These are phyloP conservation scores for Drosophila tani DNA, from an alignment of 1,140 invertebrate genomes.

Conservation along the genomic window DNA sequence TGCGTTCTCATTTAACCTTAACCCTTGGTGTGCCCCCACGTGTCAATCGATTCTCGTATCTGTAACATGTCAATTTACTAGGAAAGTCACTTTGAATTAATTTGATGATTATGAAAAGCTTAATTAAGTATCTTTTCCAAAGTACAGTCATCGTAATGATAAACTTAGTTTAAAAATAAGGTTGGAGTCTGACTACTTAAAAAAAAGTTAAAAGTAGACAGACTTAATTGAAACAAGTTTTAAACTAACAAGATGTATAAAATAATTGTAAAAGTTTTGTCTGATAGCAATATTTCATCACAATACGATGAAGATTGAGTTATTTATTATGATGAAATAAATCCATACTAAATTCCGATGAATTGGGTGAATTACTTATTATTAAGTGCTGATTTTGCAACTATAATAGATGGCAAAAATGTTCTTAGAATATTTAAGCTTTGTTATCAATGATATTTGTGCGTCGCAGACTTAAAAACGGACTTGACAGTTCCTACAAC, in stretches of 20 bases:
- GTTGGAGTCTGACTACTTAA: too few species aligned
- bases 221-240: too few species aligned
- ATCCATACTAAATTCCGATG: not conserved
- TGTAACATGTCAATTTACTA: constrained; percentile 6
- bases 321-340: not conserved
- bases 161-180: too few species aligned
- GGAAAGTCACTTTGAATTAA: not conserved
- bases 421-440: not conserved
- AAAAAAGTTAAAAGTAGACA: too few species aligned
- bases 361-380: not conserved
- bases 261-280: too few species aligned
- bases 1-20: constrained; percentile 41
- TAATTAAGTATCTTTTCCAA: too few species aligned
- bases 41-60: constrained; percentile 7
- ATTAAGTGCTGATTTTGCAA: too few species aligned
- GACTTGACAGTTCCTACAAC: not conserved
- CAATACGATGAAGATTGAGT: too few species aligned
- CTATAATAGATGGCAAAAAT: not conserved
- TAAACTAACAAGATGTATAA: too few species aligned
- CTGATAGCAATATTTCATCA: too few species aligned
- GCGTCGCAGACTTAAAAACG: not conserved
- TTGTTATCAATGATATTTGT: not conserved
- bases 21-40: constrained; percentile 12
- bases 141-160: too few species aligned
- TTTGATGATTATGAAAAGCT: too few species aligned